Base-by-base conservation (phyloP, 2,888 invertebrate genomes). In the Eupithecia tripunctaria region DNA sequence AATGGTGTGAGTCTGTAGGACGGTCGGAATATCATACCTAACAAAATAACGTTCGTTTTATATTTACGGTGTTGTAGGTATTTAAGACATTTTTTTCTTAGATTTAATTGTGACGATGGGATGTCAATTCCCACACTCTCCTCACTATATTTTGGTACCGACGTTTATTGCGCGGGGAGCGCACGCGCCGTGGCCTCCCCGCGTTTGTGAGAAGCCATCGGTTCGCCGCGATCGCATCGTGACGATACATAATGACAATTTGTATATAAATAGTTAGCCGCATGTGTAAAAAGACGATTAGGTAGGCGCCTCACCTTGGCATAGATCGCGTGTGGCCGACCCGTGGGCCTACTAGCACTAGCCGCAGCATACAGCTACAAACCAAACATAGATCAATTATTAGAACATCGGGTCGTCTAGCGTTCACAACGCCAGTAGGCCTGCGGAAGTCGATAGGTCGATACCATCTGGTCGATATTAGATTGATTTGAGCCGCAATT, bases 31-130 rank as follows among this genome's bases (percentile, higher is more conserved):
- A 92, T 94, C 94, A 94, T 94, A 94, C 94, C 94, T 93, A 92
- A 94, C 93, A 93, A 94, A 92, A 91, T 93, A 93, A 94, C 93
- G 91, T 94, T 94, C 92, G 93, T 94, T 94, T 94, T 94, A 93
- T 93, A 94, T 93, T 94, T 94, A 94, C 93, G 94, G 94, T 94
- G 93, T 94, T 94, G 92, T 94, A 94, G 94, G 91, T 92, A 92
- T 90, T 93, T 94, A 94, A 94, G 94, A 93, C 94, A 93, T 94
- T 94, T 93, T n/a, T 92, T 94, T 94, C 94, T 93, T 94, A 94
- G 93, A 91, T 94, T 94, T 93, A 94, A 94, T 94, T 91, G 92
- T 91, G 91, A 92, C 92, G 92, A 92, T 90, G 92, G 90, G 91
- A 92, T 92, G 91, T 93, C 92, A 91, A 91, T 89, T 91, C 92